Percentiles rank a stretch among this genome's conserved stretches.
phyloP scores from a whole-genome alignment of 2,797 vertebrate genomes.

The Malurus leucopterus region DNA sequence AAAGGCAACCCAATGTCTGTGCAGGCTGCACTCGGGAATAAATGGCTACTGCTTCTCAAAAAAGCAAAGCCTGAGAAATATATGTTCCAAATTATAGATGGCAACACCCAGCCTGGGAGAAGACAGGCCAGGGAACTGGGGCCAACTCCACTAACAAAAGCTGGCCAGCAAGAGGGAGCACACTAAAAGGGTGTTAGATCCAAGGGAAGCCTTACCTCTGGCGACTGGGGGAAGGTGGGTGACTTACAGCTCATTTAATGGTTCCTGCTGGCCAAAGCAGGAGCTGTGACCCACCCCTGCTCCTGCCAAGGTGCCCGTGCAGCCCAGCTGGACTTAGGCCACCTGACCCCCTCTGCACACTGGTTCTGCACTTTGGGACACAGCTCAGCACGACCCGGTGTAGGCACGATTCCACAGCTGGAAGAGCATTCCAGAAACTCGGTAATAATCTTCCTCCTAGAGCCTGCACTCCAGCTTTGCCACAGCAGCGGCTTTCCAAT shows the following conservation, averaged over 20 bases:
- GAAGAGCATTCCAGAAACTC: background rate
- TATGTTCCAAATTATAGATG: background rate
- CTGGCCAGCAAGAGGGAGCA: background rate
- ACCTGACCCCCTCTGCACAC: background rate
- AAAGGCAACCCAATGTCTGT: background rate
- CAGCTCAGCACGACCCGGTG: accelerated
- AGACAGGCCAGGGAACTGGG: background rate
- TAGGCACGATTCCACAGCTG: background rate
- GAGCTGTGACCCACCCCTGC: background rate
- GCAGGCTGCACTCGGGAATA: background rate
- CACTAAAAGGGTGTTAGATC: accelerated
- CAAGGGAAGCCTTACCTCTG: background rate
- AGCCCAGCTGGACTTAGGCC: background rate
- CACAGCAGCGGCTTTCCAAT: conserved; percentile 34
- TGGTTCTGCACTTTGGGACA: background rate
- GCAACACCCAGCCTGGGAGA: background rate
- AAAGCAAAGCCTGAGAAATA: background rate
- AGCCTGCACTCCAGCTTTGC: conserved; percentile 38
- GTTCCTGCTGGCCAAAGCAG: background rate
- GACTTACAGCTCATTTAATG: background rate
- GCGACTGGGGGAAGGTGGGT: background rate
- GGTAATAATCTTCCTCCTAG: conserved; percentile 57
- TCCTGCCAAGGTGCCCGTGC: background rate
- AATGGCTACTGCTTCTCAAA: background rate
- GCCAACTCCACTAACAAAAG: background rate